Percentiles rank a stretch among this genome's conserved stretches.
Conservation (phyloP, 2,797 vertebrate genomes). For the Xenopus petersii region DNA sequence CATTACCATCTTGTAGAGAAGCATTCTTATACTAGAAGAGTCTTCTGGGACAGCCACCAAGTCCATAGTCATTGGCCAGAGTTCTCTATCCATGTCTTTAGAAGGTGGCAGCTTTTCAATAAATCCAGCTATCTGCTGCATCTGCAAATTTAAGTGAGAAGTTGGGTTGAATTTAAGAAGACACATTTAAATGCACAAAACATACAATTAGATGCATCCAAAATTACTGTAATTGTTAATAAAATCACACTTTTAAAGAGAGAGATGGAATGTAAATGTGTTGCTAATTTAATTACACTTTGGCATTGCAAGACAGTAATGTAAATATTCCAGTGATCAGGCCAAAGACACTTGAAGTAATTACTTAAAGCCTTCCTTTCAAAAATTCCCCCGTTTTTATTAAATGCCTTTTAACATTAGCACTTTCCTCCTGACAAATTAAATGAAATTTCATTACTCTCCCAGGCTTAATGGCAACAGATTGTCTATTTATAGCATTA, state of each 20-base stretch:
- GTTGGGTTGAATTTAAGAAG: slow-evolving; percentile 30
- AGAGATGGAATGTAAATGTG: slow-evolving; percentile 75
- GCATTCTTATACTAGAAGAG: neutral
- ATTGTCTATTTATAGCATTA: slow-evolving; percentile 79
- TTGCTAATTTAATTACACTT: slow-evolving; percentile 93
- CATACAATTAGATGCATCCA: slow-evolving; percentile 35
- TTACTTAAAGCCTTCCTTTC: slow-evolving; percentile 97
- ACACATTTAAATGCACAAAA: slow-evolving; percentile 27
- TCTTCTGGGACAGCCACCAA: slow-evolving; percentile 7
- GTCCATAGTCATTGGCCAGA: slow-evolving; percentile 7
- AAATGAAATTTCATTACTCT: slow-evolving; percentile 99
- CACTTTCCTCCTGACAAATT: slow-evolving; percentile 99
- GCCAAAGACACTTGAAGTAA: slow-evolving; percentile 89
- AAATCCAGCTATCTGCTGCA: slow-evolving; percentile 30
- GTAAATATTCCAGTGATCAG: slow-evolving; percentile 94
- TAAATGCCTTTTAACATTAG: slow-evolving; percentile 99
- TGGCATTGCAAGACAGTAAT: slow-evolving; percentile 89
- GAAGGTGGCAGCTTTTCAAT: slow-evolving; percentile 46
- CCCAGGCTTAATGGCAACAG: slow-evolving; percentile 93
- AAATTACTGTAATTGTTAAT: slow-evolving; percentile 64
- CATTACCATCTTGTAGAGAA: slow-evolving; percentile 29
- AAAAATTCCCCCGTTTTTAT: slow-evolving; percentile 80
- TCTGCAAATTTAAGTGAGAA: slow-evolving; percentile 22
- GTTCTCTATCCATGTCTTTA: slow-evolving; percentile 24
- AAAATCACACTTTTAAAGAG: slow-evolving; percentile 78